Percentiles rank a stretch among this genome's conserved stretches.
phyloP scores from a whole-genome alignment of 2,113 vertebrate genomes.

The Cavia porcellus region DNA sequence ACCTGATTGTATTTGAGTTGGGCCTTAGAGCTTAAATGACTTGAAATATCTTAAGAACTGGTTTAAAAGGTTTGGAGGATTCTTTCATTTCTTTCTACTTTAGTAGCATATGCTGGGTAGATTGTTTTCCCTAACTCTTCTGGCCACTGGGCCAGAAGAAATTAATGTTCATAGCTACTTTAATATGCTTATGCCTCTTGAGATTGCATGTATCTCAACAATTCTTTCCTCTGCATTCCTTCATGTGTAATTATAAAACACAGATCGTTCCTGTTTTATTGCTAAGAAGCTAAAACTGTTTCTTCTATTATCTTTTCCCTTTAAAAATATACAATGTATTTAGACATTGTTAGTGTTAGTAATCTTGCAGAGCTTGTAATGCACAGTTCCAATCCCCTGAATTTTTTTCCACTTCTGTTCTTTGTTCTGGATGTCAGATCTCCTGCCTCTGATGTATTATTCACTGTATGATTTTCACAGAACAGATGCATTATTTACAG shows the following conservation, averaged over 20 bases:
- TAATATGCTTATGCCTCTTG: conserved; percentile 26
- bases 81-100: not conserved
- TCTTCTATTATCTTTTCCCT: not conserved
- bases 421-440: conserved; percentile 75
- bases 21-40: not conserved
- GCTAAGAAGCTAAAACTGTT: conserved; percentile 32
- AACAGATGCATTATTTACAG: conserved; percentile 79
- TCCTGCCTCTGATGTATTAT: conserved; percentile 80
- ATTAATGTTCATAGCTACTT: not conserved
- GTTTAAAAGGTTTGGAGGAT: not conserved
- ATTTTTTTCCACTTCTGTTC: not conserved
- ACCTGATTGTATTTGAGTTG: conserved; percentile 8
- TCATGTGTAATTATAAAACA: not conserved
- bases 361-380: conserved; percentile 12
- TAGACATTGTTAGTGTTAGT: conserved; percentile 27
- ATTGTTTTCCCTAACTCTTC: not conserved
- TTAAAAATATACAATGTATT: not conserved
- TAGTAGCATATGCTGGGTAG: not conserved
- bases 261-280: not conserved
- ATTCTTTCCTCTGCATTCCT: not conserved
- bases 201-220: not conserved
- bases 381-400: not conserved
- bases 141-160: not conserved
- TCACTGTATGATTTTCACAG: conserved; percentile 67
- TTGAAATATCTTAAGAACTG: not conserved